Conservation (phyloP, 2,113 vertebrate genomes). For the Uria lomvia region DNA sequence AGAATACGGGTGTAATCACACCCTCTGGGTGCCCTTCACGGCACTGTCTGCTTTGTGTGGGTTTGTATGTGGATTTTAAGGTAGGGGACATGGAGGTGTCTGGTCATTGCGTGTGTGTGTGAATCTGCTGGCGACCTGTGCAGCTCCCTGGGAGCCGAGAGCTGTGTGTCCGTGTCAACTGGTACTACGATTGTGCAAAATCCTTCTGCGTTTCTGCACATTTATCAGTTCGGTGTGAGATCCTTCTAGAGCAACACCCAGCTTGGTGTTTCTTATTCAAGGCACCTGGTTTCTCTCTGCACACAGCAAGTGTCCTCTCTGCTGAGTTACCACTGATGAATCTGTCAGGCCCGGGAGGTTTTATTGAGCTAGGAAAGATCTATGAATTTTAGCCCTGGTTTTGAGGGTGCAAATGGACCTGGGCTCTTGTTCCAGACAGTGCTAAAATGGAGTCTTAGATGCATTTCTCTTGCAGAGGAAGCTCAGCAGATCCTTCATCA, state of each 20-base stretch:
- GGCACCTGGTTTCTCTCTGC: neutral
- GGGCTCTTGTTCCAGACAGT: neutral
- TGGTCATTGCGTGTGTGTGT: neutral
- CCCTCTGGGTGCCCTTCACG: neutral
- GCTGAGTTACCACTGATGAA: slow-evolving; percentile 17
- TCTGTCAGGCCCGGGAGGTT: slow-evolving; percentile 48
- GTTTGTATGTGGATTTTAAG: neutral
- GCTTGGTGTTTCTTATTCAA: neutral
- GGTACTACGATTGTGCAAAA: neutral
- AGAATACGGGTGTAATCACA: neutral
- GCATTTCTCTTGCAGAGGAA: neutral
- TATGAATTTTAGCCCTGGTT: slow-evolving; percentile 52
- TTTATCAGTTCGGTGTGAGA: neutral
- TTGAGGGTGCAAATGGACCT: neutral
- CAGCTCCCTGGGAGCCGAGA: neutral
- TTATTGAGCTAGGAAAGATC: slow-evolving; percentile 63
- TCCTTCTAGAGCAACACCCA: neutral
- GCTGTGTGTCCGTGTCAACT: fast-evolving
- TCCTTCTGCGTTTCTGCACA: neutral
- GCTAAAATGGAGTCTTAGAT: slow-evolving; percentile 49
- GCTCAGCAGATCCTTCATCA: neutral
- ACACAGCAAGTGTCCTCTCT: neutral
- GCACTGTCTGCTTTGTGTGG: neutral
- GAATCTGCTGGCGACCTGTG: neutral
- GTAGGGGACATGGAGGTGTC: neutral